Base-by-base conservation (phyloP, 2,797 vertebrate genomes). In the Leptodactylus fallax region DNA sequence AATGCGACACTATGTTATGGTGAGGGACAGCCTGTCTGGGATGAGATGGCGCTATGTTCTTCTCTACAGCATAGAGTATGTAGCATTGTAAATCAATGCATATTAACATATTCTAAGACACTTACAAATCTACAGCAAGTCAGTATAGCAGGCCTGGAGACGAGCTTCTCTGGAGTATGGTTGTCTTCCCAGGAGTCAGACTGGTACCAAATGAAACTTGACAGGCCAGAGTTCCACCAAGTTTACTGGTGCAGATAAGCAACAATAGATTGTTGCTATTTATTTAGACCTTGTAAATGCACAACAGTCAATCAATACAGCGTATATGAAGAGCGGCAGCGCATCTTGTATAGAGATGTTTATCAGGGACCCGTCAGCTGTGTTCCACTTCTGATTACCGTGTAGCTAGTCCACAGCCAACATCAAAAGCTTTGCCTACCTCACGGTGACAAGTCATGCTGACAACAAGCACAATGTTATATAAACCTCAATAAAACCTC, bases 321-420 rank as follows among this genome's bases (percentile, higher is more conserved):
- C 92, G 91, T 91, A 88, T 85, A 91, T 91, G 92, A 93, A 91
- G 87, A 92, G 92, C 94, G 92, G 91, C 92, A 92, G 91, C 81
- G 93, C 85, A 90, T 91, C 94, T 94, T 95, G 93, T 94, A 94
- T 94, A 93, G 94, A 94, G 93, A 95, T 96, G 90, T 93, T 95
- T 95, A 97, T 97, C 95, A 94, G 94, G 94, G 93, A 94, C 92
- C 93, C 92, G 94, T 93, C 92, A 94, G 92, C 92, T 91, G 87
- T 85, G 61, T 92, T 94, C 92, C 87, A 89, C 90, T 92, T 93
- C 92, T 91, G 90, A 93, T 91, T 92, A 90, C n/a, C 65, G 81
- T 80, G 88, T 87, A 91, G 87, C 84, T 87, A 90, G 89, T 91
- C 90, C 63, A 13, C 17, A 90, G 85, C 49, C 16, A 87, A 82